Conservation (phyloP, 2,797 vertebrate species). For the Schizothorax lantsangensis region DNA sequence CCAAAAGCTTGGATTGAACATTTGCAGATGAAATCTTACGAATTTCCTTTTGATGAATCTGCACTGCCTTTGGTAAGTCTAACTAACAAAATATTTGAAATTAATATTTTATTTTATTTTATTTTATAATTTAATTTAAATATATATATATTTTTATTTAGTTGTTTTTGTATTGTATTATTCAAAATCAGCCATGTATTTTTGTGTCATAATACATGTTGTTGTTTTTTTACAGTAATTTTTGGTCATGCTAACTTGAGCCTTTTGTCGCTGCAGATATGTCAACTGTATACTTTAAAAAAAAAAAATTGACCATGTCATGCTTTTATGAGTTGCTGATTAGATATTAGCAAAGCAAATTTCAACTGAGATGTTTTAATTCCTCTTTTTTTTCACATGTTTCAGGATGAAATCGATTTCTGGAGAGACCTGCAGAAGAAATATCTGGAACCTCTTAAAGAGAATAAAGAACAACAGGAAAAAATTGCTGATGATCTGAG, state of each 20-base stretch:
- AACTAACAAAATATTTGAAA: not conserved
- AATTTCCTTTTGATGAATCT: constrained; percentile 59
- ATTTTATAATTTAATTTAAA: not conserved
- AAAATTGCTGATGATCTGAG: constrained; percentile 62
- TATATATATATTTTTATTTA: not conserved
- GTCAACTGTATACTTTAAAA: too few species aligned
- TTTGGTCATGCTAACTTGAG: too few species aligned
- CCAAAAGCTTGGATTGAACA: constrained; percentile 66
- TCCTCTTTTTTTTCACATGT: not conserved
- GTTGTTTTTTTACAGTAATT: too few species aligned
- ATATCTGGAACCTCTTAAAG: constrained; percentile 71
- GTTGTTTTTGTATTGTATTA: not conserved
- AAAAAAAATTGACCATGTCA: too few species aligned
- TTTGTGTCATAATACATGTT: too few species aligned
- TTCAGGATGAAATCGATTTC: constrained; percentile 69
- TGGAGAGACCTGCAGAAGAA: constrained; percentile 64
- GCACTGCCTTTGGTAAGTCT: constrained; percentile 62
- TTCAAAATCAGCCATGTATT: too few species aligned
- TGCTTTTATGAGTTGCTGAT: not conserved
- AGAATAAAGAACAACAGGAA: constrained; percentile 68
- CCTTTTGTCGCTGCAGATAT: too few species aligned
- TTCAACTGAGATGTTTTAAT: not conserved
- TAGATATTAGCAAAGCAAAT: not conserved
- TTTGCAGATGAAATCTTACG: constrained; percentile 56
- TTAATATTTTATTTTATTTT: not conserved